A percentile compares a stretch with the other conserved stretches of the same genome.
phyloP scores from a whole-genome alignment of 2,113 vertebrate genomes.

The Hassar affinis region DNA sequence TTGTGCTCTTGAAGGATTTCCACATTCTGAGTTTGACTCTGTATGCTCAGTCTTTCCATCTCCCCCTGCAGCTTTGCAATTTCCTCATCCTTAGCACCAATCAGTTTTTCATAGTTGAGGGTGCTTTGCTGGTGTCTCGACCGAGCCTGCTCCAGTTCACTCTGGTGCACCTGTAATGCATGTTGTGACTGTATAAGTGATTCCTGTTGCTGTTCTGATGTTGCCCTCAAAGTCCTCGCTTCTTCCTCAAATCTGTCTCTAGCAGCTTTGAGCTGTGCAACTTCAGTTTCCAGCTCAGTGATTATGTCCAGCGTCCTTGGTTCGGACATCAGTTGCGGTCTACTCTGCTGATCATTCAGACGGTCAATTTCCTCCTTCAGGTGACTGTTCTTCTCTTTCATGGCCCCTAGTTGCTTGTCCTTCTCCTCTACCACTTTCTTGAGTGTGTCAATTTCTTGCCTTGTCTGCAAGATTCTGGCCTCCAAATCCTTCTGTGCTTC shows the following conservation, averaged over 20 bases:
- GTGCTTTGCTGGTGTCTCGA: constrained; percentile 82
- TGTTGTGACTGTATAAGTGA: constrained; percentile 77
- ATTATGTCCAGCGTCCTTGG: constrained; percentile 84
- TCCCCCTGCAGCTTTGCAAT: constrained; percentile 80
- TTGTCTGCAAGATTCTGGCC: constrained; percentile 56
- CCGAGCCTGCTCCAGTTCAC: constrained; percentile 82
- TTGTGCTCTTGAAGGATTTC: constrained; percentile 88
- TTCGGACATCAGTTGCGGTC: constrained; percentile 72
- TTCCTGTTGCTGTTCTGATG: constrained; percentile 81
- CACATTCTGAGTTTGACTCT: constrained; percentile 68
- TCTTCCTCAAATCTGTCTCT: constrained; percentile 81
- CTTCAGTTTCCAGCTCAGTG: constrained; percentile 88
- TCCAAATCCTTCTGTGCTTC: constrained; percentile 77
- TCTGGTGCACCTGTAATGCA: constrained; percentile 80
- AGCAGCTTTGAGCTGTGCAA: constrained; percentile 80
- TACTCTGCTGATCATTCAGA: constrained; percentile 86
- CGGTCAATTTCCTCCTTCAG: constrained; percentile 93
- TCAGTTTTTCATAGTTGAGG: constrained; percentile 79
- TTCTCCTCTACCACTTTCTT: constrained; percentile 85
- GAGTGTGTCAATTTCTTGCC: constrained; percentile 70
- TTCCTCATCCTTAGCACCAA: constrained; percentile 85
- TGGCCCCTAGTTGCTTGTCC: constrained; percentile 82
- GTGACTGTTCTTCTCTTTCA: constrained; percentile 98
- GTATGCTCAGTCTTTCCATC: constrained; percentile 75
- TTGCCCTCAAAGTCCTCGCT: constrained; percentile 73